Percentiles rank a stretch among this genome's conserved stretches.
Evolutionary conservation across 2,797 vertebrate genomes (phyloP).

Genomic region (Craterocephalus amniculus): DNA sequence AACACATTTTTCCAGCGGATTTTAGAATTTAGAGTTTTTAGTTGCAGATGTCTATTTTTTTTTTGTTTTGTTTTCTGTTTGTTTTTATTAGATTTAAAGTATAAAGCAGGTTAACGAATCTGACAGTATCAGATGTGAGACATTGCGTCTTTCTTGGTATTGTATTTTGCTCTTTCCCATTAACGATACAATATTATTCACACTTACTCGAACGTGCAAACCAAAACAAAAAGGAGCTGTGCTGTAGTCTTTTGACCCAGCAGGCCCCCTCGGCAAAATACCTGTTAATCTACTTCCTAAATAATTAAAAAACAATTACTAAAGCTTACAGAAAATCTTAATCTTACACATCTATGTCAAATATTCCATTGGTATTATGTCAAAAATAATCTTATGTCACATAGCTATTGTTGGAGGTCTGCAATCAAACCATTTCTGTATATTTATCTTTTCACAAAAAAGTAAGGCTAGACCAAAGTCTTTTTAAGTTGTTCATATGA

Average conservation of each 20-base stretch:
- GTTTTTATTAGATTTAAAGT: too few species aligned
- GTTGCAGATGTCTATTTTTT: not conserved
- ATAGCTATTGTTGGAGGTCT: not conserved
- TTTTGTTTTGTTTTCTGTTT: not conserved
- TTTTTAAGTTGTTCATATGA: not conserved
- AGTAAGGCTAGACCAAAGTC: not conserved
- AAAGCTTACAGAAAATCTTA: not conserved
- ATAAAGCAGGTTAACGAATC: not conserved
- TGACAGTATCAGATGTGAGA: not conserved
- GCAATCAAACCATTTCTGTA: not conserved
- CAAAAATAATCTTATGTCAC: not conserved
- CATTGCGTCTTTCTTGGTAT: too few species aligned
- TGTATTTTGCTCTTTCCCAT: too few species aligned
- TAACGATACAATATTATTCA: too few species aligned
- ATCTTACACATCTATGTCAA: not conserved
- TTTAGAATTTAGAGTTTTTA: not conserved
- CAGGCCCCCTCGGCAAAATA: not conserved
- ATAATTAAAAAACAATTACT: not conserved
- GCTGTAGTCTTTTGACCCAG: not conserved
- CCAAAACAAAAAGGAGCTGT: not conserved
- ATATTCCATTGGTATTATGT: not conserved
- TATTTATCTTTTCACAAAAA: not conserved
- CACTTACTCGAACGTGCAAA: too few species aligned
- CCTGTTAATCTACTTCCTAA: not conserved
- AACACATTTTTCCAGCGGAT: slow-evolving; percentile 1